phyloP scores from a whole-genome alignment of 2,797 vertebrate species.

The Peromyscus eremicus region DNA sequence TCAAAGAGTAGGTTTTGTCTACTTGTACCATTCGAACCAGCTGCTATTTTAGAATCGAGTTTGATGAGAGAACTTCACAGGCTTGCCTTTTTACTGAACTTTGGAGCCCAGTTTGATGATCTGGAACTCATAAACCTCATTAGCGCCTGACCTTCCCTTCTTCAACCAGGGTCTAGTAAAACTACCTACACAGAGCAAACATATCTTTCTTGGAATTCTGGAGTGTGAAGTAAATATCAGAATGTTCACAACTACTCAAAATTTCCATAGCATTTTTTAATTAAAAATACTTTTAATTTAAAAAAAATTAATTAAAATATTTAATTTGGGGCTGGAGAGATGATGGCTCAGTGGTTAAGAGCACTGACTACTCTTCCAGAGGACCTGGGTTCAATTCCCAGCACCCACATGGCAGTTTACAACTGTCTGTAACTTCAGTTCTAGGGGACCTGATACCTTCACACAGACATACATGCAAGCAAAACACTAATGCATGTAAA shows the following conservation, averaged over 20 bases:
- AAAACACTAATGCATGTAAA: too few relatives aligned
- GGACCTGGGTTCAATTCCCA: too few relatives aligned
- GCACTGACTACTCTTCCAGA: too few relatives aligned
- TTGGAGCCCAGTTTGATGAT: background rate
- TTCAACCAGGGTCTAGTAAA: background rate
- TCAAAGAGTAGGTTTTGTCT: background rate
- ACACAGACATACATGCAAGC: too few relatives aligned
- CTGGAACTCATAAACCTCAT: slow-evolving; percentile 14
- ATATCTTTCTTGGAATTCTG: background rate
- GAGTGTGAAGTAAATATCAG: background rate
- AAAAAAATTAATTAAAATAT: background rate
- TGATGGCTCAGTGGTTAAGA: too few relatives aligned
- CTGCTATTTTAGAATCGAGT: background rate
- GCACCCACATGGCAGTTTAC: too few relatives aligned
- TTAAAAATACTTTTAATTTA: background rate
- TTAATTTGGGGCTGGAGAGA: background rate
- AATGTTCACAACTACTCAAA: background rate
- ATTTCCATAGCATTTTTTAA: background rate
- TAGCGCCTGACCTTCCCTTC: background rate
- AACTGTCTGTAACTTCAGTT: too few relatives aligned
- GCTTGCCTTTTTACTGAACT: background rate
- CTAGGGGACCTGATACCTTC: too few relatives aligned
- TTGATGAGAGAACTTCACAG: background rate
- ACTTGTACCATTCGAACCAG: background rate
- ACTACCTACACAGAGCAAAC: background rate